These are phyloP conservation scores for Accipiter virgatus DNA, from an alignment of 2,113 vertebrate genomes.

Conservation along the genomic window DNA sequence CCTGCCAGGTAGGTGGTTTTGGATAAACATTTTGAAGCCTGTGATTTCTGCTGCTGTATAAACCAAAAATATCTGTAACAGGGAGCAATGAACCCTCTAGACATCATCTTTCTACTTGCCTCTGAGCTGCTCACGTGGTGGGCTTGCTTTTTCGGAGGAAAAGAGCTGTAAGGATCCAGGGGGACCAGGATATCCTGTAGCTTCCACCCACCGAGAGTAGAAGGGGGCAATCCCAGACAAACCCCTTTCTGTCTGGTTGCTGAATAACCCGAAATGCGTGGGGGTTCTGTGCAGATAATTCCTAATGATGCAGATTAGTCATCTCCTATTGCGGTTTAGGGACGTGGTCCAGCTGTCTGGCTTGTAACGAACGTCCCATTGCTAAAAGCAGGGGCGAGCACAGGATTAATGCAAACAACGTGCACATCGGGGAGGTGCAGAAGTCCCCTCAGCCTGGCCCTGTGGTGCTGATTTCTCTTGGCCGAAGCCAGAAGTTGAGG, in stretches of 20 bases:
- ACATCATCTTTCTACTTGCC: neutral
- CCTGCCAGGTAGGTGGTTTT: neutral
- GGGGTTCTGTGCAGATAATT: conserved; percentile 35
- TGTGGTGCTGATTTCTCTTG: neutral
- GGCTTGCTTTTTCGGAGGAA: neutral
- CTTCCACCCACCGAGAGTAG: neutral
- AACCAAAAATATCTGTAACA: neutral
- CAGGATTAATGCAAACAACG: neutral
- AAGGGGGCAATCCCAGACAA: conserved; percentile 13
- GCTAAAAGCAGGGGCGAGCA: neutral
- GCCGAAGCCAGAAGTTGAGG: neutral
- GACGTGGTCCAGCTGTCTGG: conserved; percentile 19
- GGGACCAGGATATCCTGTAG: neutral
- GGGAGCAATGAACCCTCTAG: neutral
- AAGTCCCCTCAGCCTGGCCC: neutral
- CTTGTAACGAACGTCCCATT: neutral
- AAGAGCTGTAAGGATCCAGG: neutral
- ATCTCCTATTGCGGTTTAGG: conserved; percentile 39
- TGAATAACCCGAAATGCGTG: neutral
- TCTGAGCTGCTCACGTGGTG: neutral
- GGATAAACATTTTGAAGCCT: neutral
- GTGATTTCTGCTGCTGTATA: neutral
- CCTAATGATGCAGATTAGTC: conserved; percentile 36
- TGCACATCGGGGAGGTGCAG: neutral
- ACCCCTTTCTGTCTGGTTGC: neutral